These are phyloP conservation scores for Tenodera sinensis DNA, from an alignment of 2,888 invertebrate species.

Conservation along the genomic window DNA sequence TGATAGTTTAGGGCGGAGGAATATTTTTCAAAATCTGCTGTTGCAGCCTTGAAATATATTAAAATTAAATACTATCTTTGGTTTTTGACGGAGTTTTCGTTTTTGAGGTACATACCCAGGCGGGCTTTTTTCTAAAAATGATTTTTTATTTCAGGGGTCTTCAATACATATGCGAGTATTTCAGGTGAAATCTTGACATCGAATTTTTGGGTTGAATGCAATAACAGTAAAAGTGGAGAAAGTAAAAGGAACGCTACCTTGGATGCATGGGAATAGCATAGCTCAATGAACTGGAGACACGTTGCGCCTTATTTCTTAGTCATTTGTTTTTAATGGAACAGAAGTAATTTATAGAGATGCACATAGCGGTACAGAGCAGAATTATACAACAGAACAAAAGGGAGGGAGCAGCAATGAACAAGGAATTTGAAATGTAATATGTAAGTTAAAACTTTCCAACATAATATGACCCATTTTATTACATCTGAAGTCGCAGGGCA, in stretches of 20 bases:
- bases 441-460: not conserved
- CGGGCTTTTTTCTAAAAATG: too few species aligned
- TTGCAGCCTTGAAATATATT: too few species aligned
- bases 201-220: too few species aligned
- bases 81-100: too few species aligned
- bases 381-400: not conserved
- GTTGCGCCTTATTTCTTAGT: not conserved
- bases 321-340: not conserved
- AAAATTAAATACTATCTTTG: too few species aligned
- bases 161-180: too few species aligned
- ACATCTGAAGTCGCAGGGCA: not conserved
- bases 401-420: not conserved
- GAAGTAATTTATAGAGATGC: not conserved
- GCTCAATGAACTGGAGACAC: not conserved
- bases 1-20: too few species aligned
- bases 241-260: not conserved
- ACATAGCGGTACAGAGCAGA: not conserved
- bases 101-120: too few species aligned
- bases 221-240: too few species aligned
- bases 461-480: not conserved
- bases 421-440: not conserved
- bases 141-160: too few species aligned
- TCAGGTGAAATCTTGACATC: too few species aligned
- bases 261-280: not conserved
- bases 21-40: too few species aligned